Conservation (phyloP, 2,888 invertebrate genomes). For the Diachrysia chrysitis region DNA sequence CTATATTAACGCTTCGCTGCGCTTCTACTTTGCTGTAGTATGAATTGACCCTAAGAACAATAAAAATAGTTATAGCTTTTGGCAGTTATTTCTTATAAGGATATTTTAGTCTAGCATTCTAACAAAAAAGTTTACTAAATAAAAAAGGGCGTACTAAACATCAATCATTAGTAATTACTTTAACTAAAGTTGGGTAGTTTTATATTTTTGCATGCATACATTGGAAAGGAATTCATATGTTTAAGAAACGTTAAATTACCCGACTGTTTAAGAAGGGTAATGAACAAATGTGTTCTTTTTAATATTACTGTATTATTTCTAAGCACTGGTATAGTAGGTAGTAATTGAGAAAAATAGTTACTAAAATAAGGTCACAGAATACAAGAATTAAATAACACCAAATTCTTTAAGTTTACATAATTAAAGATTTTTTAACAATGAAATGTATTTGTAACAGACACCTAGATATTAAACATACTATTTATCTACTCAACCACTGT, state of each 20-base stretch:
- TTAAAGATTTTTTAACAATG: too few relatives aligned
- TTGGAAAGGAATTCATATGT: conserved; percentile 44
- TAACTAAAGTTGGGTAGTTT: neutral
- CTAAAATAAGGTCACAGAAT: neutral
- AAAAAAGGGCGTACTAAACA: neutral
- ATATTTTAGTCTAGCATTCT: neutral
- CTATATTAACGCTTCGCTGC: too few relatives aligned
- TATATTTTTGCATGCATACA: conserved; percentile 46
- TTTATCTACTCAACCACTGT: too few relatives aligned
- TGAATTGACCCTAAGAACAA: neutral
- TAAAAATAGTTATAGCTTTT: conserved; percentile 12
- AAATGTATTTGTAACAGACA: too few relatives aligned
- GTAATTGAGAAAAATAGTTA: neutral
- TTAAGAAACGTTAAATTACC: neutral
- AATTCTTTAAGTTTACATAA: too few relatives aligned
- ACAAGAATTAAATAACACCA: too few relatives aligned
- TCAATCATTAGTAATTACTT: neutral
- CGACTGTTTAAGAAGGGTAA: too few relatives aligned
- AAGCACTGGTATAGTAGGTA: neutral
- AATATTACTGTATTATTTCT: neutral
- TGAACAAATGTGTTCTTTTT: neutral
- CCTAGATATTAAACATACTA: too few relatives aligned
- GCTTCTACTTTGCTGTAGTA: too few relatives aligned
- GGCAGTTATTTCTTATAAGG: conserved; percentile 10
- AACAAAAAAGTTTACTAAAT: too few relatives aligned